Evolutionary conservation across 2,888 invertebrate genomes (phyloP), one percentile per base, ranked within the genome.

Genomic region (Lissonota sp.): DNA sequence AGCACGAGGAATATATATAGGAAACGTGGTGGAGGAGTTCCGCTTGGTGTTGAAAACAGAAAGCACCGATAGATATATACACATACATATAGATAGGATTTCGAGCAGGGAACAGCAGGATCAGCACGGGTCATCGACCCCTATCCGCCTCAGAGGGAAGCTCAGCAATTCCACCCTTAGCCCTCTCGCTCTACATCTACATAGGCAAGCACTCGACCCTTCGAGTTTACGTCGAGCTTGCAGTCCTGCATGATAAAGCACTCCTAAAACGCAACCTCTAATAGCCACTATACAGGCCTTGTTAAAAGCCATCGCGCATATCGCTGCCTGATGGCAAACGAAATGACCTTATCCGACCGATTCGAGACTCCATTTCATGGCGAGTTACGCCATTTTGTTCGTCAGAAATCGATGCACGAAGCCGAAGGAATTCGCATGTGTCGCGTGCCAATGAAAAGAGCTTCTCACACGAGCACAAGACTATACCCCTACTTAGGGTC

Each of bases 161-260:
- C 53, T 26, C 46, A 42, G 62, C 49, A 60, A 57, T 76, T 63
- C 60, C 12, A 53, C 7, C 58, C 12, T 10, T n/a, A 26, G 63
- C 42, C 44, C 64, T 57, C 44, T 44, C 69, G 0, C 57, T 16
- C 16, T 16, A 2, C 53, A 55, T 14, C n/a, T 12, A 26, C 58
- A 14, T 39, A 10, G 40, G 46, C 49, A 39, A 49, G 55, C 63
- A 63, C 70, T 70, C 70, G 57, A 70, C 63, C 63, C 55, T 63
- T 64, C 44, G 63, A 76, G 76, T 63, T 70, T 57, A 76, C 76
- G 76, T 63, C 70, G 69, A 63, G 76, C 55, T 76, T 76, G 70
- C 76, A 70, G 67, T 62, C 66, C 63, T 63, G 70, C 69, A 76
- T 76, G 76, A 76, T 70, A 76, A 76, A 76, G 69, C 63, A 76